phyloP scores from a whole-genome alignment of 2,797 vertebrate species.

The Rhinogobio ventralis region DNA sequence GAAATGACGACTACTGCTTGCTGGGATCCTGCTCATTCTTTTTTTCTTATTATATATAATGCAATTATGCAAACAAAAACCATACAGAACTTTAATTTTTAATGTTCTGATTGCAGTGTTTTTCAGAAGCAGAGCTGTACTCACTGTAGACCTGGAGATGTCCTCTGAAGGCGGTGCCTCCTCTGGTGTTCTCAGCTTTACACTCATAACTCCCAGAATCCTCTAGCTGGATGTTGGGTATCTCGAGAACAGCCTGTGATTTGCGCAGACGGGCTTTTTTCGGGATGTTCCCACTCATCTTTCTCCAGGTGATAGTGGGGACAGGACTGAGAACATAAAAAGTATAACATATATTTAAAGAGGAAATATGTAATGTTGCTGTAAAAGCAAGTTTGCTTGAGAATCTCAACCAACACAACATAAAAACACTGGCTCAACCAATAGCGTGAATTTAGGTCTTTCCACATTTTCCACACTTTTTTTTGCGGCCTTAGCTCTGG shows the following conservation, averaged over 20 bases:
- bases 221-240: constrained; percentile 93
- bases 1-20: too few species aligned
- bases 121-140: constrained; percentile 64
- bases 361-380: background rate
- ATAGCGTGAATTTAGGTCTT: background rate
- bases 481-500: too few species aligned
- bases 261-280: constrained; percentile 93
- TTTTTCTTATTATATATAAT: constrained; percentile 6
- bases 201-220: constrained; percentile 94
- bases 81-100: background rate
- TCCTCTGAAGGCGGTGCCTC: constrained; percentile 92
- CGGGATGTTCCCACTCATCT: constrained; percentile 94
- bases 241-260: constrained; percentile 95
- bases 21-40: background rate
- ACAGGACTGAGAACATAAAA: constrained; percentile 83
- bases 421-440: background rate
- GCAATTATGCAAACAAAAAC: background rate
- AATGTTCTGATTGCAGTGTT: background rate
- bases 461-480: too few species aligned
- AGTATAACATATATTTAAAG: background rate
- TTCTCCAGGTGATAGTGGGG: constrained; percentile 97
- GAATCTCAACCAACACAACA: background rate
- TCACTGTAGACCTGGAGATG: constrained; percentile 97
- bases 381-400: background rate
- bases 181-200: constrained; percentile 92